phyloP scores from a whole-genome alignment of 2,113 vertebrate species.

The Anas platyrhynchos region DNA sequence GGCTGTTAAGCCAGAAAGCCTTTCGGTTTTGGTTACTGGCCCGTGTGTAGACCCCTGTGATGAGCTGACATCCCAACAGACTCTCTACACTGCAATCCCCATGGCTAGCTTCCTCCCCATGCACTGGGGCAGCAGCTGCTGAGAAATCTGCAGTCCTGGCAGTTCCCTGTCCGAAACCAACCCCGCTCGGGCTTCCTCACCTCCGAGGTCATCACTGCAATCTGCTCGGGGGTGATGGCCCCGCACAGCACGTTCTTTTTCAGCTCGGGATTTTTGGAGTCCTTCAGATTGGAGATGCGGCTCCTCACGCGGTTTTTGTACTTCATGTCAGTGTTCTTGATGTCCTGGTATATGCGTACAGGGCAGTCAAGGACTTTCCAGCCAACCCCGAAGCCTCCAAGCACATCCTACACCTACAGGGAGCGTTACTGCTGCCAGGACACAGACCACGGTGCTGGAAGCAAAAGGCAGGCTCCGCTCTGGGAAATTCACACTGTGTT shows the following conservation, averaged over 20 bases:
- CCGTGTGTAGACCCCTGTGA: not conserved
- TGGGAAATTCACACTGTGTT: not conserved
- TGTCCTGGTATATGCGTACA: slow-evolving; percentile 90
- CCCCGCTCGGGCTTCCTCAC: slow-evolving; percentile 67
- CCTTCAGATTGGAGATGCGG: slow-evolving; percentile 94
- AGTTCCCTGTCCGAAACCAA: not conserved
- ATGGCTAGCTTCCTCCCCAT: accelerated
- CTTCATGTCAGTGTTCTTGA: slow-evolving; percentile 92
- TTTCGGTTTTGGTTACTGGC: not conserved
- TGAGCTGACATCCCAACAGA: not conserved
- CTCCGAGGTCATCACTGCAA: slow-evolving; percentile 92
- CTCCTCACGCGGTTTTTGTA: slow-evolving; percentile 93
- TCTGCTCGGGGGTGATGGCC: slow-evolving; percentile 85
- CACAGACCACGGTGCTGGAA: not conserved
- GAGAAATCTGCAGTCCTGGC: not conserved
- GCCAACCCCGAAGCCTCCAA: not conserved
- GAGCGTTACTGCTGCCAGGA: not conserved
- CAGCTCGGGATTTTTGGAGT: slow-evolving; percentile 94
- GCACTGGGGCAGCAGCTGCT: not conserved
- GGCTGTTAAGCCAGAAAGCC: not conserved
- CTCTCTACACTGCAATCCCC: not conserved
- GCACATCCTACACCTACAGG: not conserved
- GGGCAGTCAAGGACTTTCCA: slow-evolving; percentile 78
- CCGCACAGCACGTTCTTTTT: slow-evolving; percentile 91
- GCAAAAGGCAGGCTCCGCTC: not conserved